phyloP scores from a whole-genome alignment of 2,888 invertebrate genomes.

The Drosophila flavopinicola region DNA sequence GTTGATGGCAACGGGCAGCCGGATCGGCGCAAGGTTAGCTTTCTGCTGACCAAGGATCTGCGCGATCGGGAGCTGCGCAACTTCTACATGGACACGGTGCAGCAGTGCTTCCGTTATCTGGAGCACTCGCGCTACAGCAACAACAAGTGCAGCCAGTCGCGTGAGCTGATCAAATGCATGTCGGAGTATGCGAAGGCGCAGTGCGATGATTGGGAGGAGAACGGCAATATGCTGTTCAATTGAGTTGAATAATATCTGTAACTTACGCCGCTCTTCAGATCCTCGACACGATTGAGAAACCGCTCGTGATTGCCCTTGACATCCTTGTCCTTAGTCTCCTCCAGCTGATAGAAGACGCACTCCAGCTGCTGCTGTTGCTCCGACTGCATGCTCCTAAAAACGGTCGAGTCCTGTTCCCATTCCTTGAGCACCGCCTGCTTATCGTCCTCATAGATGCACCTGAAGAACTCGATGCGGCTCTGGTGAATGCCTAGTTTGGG shows the following conservation, averaged over 20 bases:
- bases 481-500: slow-evolving; percentile 85
- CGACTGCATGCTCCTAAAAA: slow-evolving; percentile 85
- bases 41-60: slow-evolving; percentile 87
- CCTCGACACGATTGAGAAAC: slow-evolving; percentile 85
- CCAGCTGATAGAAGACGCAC: slow-evolving; percentile 86
- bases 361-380: slow-evolving; percentile 86
- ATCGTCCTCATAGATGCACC: slow-evolving; percentile 86
- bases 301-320: slow-evolving; percentile 84
- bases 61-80: slow-evolving; percentile 88
- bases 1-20: slow-evolving; percentile 85
- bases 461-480: slow-evolving; percentile 86
- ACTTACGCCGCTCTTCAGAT: slow-evolving; percentile 85
- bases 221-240: slow-evolving; percentile 83
- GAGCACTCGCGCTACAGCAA: slow-evolving; percentile 85
- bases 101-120: slow-evolving; percentile 89
- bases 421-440: slow-evolving; percentile 86
- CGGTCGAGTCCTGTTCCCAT: slow-evolving; percentile 86
- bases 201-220: slow-evolving; percentile 90
- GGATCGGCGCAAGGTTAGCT: slow-evolving; percentile 87
- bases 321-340: slow-evolving; percentile 83
- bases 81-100: slow-evolving; percentile 89
- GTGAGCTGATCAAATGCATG: slow-evolving; percentile 86
- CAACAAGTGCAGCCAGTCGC: slow-evolving; percentile 87
- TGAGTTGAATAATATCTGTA: slow-evolving; percentile 25
- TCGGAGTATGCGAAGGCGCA: slow-evolving; percentile 89